Percentiles rank a stretch among this genome's conserved stretches.
phyloP scores from a whole-genome alignment of 2,113 vertebrate species.

The Forbesichthys papilliferus region DNA sequence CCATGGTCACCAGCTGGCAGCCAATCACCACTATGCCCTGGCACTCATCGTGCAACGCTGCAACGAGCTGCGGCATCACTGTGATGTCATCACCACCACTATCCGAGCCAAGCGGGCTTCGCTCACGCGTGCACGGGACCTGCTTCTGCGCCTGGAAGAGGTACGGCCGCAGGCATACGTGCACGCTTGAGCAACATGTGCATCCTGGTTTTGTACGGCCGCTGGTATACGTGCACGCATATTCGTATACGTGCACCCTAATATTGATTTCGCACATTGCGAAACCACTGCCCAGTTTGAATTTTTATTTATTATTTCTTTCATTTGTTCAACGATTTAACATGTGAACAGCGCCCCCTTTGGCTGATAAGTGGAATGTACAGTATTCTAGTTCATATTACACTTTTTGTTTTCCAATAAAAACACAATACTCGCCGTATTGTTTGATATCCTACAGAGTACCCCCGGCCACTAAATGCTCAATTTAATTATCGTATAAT shows the following conservation, averaged over 20 bases:
- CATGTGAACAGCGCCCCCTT: no score
- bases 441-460: no score
- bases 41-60: conserved; percentile 94
- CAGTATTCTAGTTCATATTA: no score
- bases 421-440: no score
- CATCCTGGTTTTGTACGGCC: conserved; percentile 56
- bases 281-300: no score
- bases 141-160: conserved; percentile 86
- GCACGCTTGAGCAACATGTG: background rate
- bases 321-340: no score
- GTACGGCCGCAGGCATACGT: conserved; percentile 59
- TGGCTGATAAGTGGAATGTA: no score
- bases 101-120: conserved; percentile 78
- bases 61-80: conserved; percentile 88
- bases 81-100: conserved; percentile 82
- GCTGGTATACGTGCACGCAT: background rate
- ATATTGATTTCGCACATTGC: no score
- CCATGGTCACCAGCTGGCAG: conserved; percentile 89
- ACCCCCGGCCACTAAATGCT: background rate
- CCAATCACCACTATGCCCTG: conserved; percentile 92
- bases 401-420: no score
- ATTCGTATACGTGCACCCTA: background rate
- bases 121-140: conserved; percentile 81
- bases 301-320: no score
- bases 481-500: background rate